These are phyloP conservation scores for Phyllopteryx taeniolatus DNA, from an alignment of 2,113 vertebrate genomes.

Conservation along the genomic window DNA sequence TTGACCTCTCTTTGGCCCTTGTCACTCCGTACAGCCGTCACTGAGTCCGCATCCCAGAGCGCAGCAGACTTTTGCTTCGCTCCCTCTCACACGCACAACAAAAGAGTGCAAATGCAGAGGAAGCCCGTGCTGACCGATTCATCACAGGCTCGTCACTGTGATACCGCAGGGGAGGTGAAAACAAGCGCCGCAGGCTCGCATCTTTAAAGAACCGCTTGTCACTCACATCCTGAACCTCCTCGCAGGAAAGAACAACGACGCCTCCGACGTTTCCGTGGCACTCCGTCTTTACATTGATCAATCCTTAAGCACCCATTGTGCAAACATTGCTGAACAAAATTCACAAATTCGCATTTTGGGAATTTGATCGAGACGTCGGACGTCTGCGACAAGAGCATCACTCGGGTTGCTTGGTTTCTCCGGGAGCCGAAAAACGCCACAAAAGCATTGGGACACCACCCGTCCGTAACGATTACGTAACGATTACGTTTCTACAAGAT, in stretches of 20 bases:
- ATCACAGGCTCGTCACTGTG: conserved; percentile 1
- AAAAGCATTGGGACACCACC: background rate
- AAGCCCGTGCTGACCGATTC: conserved; percentile 10
- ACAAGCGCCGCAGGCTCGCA: conserved; percentile 22
- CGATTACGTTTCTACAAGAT: background rate
- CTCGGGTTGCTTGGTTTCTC: background rate
- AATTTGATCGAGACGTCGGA: background rate
- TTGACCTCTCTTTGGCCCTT: conserved; percentile 63
- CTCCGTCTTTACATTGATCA: background rate
- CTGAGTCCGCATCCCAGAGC: conserved; percentile 33
- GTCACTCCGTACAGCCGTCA: conserved; percentile 52
- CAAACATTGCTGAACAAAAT: background rate
- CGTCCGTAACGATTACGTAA: background rate
- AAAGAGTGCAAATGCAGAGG: conserved; percentile 10
- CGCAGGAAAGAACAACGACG: background rate
- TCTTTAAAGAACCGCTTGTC: conserved; percentile 20
- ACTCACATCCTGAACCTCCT: conserved; percentile 11
- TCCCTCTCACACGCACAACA: conserved; percentile 16
- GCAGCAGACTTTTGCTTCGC: conserved; percentile 25
- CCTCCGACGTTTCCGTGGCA: background rate
- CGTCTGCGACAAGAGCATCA: background rate
- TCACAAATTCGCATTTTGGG: background rate
- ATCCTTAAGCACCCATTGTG: background rate
- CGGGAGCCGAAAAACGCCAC: background rate
- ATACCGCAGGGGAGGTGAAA: conserved; percentile 13